A percentile compares a stretch with the other conserved stretches of the same genome.
Evolutionary conservation across 2,113 vertebrate genomes (phyloP).

Genomic region (Saccopteryx bilineata): DNA sequence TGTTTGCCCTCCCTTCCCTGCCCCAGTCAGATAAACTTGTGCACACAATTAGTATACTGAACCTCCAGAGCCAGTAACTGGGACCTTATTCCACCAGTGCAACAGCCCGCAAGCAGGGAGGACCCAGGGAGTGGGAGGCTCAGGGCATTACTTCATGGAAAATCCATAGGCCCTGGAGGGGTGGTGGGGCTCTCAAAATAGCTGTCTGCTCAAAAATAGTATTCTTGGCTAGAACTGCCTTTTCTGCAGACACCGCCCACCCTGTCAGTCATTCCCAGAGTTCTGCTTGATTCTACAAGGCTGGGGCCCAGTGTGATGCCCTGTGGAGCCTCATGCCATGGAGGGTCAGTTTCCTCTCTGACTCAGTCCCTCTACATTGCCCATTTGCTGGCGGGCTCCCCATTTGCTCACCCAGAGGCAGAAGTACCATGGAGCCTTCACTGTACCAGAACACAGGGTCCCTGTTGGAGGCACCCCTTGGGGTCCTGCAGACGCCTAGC

Average conservation of each 20-base stretch:
- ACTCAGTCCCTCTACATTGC: neutral
- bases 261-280: neutral
- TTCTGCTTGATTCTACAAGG: neutral
- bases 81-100: constrained; percentile 63
- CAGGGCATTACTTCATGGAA: constrained; percentile 74
- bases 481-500: neutral
- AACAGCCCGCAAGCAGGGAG: neutral
- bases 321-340: rapidly evolving
- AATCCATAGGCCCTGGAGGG: constrained; percentile 53
- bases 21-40: constrained; percentile 82
- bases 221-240: constrained; percentile 3
- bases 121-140: constrained; percentile 49
- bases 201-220: constrained; percentile 65
- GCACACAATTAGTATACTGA: constrained; percentile 80
- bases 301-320: neutral
- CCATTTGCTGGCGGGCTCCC: neutral
- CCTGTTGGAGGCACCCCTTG: neutral
- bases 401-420: neutral
- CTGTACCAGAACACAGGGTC: rapidly evolving
- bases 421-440: no score
- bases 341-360: neutral
- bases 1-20: neutral
- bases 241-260: constrained; percentile 7
- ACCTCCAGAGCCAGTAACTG: constrained; percentile 70
- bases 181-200: constrained; percentile 67